Conservation (phyloP, 2,888 invertebrate genomes). For the Cremastinae sp. region DNA sequence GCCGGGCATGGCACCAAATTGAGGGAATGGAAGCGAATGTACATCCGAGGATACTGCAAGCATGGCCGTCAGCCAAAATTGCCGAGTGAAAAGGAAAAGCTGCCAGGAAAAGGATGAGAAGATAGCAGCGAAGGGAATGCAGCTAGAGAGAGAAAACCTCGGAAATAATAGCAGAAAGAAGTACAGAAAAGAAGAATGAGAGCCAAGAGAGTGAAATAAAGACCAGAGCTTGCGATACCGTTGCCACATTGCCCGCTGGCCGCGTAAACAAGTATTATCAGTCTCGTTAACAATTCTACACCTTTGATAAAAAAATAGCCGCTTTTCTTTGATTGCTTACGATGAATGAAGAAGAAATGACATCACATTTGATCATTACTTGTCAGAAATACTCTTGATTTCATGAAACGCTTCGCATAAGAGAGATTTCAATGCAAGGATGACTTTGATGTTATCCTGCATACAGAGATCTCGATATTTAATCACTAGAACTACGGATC, state of each 20-base stretch:
- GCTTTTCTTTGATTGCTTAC: not conserved
- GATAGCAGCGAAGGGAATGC: slow-evolving; percentile 3
- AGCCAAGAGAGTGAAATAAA: slow-evolving; percentile 8
- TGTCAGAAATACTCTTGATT: not conserved
- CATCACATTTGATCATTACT: not conserved
- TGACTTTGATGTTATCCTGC: not conserved
- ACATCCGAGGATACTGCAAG: slow-evolving; percentile 26
- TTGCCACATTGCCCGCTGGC: not conserved
- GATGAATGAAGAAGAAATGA: not conserved
- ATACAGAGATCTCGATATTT: not conserved
- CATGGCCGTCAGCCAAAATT: slow-evolving; percentile 53
- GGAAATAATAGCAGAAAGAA: slow-evolving; percentile 37
- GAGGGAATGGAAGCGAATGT: slow-evolving; percentile 22
- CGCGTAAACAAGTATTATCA: slow-evolving; percentile 20
- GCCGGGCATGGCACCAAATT: slow-evolving; percentile 12
- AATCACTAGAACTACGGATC: not conserved
- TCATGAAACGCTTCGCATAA: not conserved
- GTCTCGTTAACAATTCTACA: slow-evolving; percentile 24
- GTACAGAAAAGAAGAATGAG: not conserved
- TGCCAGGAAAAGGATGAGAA: slow-evolving; percentile 4
- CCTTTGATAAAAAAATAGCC: not conserved
- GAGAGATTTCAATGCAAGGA: not conserved
- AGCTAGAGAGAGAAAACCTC: slow-evolving; percentile 18
- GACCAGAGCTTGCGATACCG: not conserved
- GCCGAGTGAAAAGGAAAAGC: slow-evolving; percentile 43